Evolutionary conservation across 2,888 invertebrate species (phyloP).

Genomic region (Oscheius myriophilus): DNA sequence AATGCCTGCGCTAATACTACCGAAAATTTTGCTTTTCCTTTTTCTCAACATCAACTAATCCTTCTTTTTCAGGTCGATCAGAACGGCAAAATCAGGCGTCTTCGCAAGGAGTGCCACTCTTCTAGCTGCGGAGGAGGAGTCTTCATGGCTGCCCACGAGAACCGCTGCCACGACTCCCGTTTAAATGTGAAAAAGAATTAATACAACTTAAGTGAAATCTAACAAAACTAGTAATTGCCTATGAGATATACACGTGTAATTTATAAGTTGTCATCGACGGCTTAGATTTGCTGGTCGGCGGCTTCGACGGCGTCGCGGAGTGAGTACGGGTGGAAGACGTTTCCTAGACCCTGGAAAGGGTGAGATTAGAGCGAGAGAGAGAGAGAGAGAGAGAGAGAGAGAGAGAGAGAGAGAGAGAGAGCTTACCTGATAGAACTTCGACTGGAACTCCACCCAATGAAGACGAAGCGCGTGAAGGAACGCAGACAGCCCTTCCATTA

Average conservation of each 20-base stretch:
- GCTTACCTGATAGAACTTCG: conserved; percentile 88
- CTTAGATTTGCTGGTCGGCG: conserved; percentile 23
- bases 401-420: neutral
- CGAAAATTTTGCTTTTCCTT: too few relatives aligned
- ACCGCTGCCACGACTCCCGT: conserved; percentile 96
- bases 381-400: neutral
- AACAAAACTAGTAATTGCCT: too few relatives aligned
- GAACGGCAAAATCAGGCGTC: conserved; percentile 95
- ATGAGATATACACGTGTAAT: neutral
- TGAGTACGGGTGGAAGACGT: conserved; percentile 24
- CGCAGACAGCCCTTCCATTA: conserved; percentile 72
- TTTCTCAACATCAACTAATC: too few relatives aligned
- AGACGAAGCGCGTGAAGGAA: conserved; percentile 55
- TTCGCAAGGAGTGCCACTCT: conserved; percentile 93
- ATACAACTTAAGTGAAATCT: too few relatives aligned
- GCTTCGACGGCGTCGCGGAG: conserved; percentile 20
- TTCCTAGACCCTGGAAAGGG: conserved; percentile 28
- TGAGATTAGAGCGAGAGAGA: too few relatives aligned
- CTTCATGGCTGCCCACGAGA: conserved; percentile 99
- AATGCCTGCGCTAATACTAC: too few relatives aligned
- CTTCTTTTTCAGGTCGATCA: conserved; percentile 94
- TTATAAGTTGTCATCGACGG: conserved; percentile 12
- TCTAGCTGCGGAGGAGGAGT: conserved; percentile 98
- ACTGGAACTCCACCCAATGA: conserved; percentile 92
- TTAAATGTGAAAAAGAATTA: too few relatives aligned